Conservation (phyloP, 2,888 invertebrate species). For the Gastracanthus pulcherrimus region DNA sequence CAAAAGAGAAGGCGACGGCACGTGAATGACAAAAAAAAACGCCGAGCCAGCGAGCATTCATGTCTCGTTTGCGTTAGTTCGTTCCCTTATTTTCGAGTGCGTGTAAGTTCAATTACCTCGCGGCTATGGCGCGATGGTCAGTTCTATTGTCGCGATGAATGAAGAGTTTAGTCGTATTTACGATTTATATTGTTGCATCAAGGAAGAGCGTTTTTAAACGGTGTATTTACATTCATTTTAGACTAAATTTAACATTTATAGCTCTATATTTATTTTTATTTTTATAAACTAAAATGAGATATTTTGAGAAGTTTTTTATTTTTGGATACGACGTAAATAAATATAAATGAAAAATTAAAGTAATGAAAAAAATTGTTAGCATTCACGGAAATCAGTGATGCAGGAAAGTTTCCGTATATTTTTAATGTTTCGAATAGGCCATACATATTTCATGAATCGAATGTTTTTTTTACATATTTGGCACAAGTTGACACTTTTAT, state of each 20-base stretch:
- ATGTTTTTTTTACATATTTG: background rate
- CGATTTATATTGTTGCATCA: too few species aligned
- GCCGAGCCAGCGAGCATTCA: slow-evolving; percentile 17
- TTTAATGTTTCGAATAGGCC: background rate
- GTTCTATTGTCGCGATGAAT: background rate
- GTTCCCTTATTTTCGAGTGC: slow-evolving; percentile 24
- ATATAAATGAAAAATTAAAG: too few species aligned
- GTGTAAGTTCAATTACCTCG: slow-evolving; percentile 43
- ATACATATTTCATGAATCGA: background rate
- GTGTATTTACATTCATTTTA: too few species aligned
- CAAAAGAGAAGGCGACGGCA: slow-evolving; percentile 31
- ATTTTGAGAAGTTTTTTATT: background rate
- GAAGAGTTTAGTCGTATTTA: too few species aligned
- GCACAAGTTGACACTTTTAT: background rate
- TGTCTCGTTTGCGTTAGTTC: slow-evolving; percentile 31
- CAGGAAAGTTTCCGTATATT: background rate
- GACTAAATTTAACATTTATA: too few species aligned
- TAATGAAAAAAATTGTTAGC: too few species aligned
- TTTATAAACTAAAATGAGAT: background rate
- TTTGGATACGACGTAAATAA: background rate
- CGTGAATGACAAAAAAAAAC: slow-evolving; percentile 26
- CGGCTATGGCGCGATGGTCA: background rate
- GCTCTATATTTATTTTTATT: background rate
- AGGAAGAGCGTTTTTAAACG: too few species aligned
- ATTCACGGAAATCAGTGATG: too few species aligned